These are phyloP conservation scores for Porites evermanni DNA, from an alignment of 92 coral and sea anemone species.

Conservation along the genomic window DNA sequence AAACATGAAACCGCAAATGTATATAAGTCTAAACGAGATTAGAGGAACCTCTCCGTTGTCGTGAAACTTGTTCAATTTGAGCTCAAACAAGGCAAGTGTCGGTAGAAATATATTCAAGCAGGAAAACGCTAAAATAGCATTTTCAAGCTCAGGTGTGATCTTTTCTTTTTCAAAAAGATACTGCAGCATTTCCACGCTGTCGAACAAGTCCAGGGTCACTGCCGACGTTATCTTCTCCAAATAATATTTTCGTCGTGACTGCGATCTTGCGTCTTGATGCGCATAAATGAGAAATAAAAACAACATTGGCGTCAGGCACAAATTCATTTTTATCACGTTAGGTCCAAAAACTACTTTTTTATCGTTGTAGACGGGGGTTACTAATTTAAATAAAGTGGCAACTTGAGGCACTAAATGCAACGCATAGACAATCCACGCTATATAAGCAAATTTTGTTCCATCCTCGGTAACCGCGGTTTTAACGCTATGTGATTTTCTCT, in stretches of 20 bases:
- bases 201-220: constrained; percentile 90
- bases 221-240: constrained; percentile 84
- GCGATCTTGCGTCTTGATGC: constrained; percentile 82
- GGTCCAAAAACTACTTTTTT: constrained; percentile 72
- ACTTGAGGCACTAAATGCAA: constrained; percentile 86
- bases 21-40: constrained; percentile 81
- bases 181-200: constrained; percentile 94
- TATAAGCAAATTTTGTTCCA: constrained; percentile 81
- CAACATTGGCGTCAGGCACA: constrained; percentile 77
- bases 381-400: constrained; percentile 75
- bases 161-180: constrained; percentile 72
- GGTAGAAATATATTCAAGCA: constrained; percentile 89
- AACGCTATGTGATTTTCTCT: constrained; percentile 41
- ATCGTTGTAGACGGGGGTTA: constrained; percentile 65
- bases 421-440: constrained; percentile 91
- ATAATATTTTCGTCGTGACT: constrained; percentile 80
- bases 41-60: constrained; percentile 87
- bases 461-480: constrained; percentile 41
- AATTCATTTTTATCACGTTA: constrained; percentile 80
- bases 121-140: constrained; percentile 74
- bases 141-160: constrained; percentile 45
- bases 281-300: constrained; percentile 84
- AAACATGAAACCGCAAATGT: constrained; percentile 78
- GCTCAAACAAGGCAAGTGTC: constrained; percentile 85
- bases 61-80: constrained; percentile 86